Conservation (phyloP, 1,140 invertebrate species). For the Mesaphorura yosii region DNA sequence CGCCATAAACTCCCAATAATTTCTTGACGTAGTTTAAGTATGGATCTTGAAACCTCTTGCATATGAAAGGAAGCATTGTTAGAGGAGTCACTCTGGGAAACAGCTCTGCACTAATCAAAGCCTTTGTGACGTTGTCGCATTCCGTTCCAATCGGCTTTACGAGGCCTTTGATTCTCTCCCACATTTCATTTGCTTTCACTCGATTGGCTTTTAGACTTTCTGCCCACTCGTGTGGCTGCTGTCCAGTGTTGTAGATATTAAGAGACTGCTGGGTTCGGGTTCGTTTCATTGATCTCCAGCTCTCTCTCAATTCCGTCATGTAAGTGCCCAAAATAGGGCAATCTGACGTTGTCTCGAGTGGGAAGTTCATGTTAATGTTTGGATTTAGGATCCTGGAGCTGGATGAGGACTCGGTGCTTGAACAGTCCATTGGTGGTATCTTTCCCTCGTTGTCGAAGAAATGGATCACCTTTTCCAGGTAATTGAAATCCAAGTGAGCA, state of each 20-base stretch:
- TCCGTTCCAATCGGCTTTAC: neutral
- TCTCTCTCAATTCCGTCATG: constrained; percentile 2
- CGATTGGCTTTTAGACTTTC: no score
- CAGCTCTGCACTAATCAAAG: neutral
- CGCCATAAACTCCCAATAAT: constrained; percentile 9
- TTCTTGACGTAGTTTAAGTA: constrained; percentile 1
- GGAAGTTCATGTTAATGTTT: neutral
- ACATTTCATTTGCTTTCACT: no score
- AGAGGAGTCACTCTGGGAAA: constrained; percentile 8
- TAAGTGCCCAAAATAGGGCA: constrained; percentile 12
- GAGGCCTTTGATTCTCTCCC: neutral
- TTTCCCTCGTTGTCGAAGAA: no score
- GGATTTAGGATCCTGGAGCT: neutral
- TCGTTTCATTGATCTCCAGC: no score
- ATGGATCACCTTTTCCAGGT: no score
- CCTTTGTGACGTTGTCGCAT: neutral
- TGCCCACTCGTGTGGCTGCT: no score
- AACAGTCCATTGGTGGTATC: neutral
- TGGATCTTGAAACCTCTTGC: neutral
- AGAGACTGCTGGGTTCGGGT: no score
- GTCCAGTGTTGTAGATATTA: no score
- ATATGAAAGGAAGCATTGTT: neutral
- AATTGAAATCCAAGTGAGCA: neutral
- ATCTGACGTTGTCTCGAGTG: neutral
- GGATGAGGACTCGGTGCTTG: no score